Evolutionary conservation across 2,888 invertebrate genomes (phyloP).

Genomic region (Aradus depressus): DNA sequence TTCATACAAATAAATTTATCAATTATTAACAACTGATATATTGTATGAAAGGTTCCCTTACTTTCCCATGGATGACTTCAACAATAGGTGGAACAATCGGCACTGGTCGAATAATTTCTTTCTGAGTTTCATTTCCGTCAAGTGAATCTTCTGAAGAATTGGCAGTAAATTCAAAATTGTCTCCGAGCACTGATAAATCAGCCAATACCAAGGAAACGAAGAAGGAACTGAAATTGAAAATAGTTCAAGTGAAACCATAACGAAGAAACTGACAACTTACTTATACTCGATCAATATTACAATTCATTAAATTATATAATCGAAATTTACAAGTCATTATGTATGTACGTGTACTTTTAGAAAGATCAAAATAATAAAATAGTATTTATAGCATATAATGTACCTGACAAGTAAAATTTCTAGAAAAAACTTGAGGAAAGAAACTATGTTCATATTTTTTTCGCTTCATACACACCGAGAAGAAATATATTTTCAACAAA

Average conservation of each 20-base stretch:
- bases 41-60: constrained; percentile 1
- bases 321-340: too few relatives aligned
- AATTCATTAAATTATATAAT: too few relatives aligned
- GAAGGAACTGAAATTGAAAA: constrained; percentile 8
- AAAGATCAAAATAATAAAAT: too few relatives aligned
- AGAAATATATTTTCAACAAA: neutral
- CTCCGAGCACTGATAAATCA: constrained; percentile 4
- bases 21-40: neutral
- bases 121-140: constrained; percentile 15
- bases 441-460: constrained; percentile 9
- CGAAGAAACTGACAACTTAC: too few relatives aligned
- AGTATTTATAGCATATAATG: too few relatives aligned
- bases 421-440: too few relatives aligned
- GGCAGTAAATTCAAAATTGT: too few relatives aligned
- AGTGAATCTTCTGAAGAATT: constrained; percentile 7
- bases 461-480: constrained; percentile 12
- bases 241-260: too few relatives aligned
- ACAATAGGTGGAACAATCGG: constrained; percentile 16
- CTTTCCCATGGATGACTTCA: constrained; percentile 23
- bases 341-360: too few relatives aligned
- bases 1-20: neutral
- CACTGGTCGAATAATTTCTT: constrained; percentile 8
- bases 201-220: constrained; percentile 15
- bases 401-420: too few relatives aligned
- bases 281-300: too few relatives aligned